phyloP scores from a whole-genome alignment of 2,797 vertebrate species.

The Gymnodraco acuticeps region DNA sequence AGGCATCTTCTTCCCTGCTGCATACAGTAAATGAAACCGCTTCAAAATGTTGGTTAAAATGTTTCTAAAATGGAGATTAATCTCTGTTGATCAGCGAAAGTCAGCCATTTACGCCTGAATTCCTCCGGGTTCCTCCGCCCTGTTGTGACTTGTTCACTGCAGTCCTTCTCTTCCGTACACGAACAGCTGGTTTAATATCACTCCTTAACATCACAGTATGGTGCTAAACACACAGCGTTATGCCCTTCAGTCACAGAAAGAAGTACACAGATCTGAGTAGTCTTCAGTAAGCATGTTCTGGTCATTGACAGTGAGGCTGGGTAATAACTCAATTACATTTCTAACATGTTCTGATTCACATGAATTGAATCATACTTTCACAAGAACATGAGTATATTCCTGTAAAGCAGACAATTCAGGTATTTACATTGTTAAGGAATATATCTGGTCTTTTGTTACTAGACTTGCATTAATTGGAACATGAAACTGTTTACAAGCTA shows the following conservation, averaged over 20 bases:
- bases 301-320: background rate
- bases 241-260: background rate
- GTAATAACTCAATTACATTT: background rate
- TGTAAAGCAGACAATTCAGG: background rate
- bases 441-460: background rate
- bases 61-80: too few species aligned
- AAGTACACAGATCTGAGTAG: background rate
- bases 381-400: too few species aligned
- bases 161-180: background rate
- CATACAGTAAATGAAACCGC: accelerated
- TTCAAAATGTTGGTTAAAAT: background rate
- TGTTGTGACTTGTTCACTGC: conserved; percentile 62
- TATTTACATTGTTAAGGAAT: background rate
- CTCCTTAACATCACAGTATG: background rate
- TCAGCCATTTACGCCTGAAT: conserved; percentile 24
- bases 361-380: background rate
- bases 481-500: background rate
- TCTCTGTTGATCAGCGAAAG: background rate
- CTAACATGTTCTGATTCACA: background rate
- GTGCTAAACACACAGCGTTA: background rate
- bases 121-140: conserved; percentile 37
- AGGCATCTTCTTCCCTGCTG: too few species aligned
- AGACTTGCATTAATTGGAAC: background rate
- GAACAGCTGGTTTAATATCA: background rate
- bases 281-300: background rate